These are phyloP conservation scores for Procavia capensis DNA, from an alignment of 2,113 vertebrate genomes.

Conservation along the genomic window DNA sequence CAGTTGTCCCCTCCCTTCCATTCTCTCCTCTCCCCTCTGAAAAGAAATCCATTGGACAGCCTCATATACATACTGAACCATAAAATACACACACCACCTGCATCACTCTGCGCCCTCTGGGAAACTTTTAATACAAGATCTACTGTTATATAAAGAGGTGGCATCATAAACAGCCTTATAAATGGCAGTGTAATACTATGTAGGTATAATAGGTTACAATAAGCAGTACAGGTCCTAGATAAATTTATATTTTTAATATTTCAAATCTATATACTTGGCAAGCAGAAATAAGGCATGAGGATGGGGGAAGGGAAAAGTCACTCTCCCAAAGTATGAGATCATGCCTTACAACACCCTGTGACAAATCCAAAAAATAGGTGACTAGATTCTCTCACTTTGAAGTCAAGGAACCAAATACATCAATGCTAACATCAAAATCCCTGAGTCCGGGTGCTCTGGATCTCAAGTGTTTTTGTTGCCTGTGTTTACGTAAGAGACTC, in stretches of 20 bases:
- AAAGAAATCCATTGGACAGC: too few relatives aligned
- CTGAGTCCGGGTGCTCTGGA: background rate
- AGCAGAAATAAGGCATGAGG: background rate
- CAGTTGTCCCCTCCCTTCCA: too few relatives aligned
- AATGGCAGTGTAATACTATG: background rate
- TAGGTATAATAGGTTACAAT: background rate
- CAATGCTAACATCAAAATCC: slow-evolving; percentile 7
- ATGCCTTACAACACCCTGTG: background rate
- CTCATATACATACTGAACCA: too few relatives aligned
- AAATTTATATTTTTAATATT: background rate
- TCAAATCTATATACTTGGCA: background rate
- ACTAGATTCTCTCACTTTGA: background rate
- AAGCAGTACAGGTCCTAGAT: background rate
- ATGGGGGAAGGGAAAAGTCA: rapidly evolving
- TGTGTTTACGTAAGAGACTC: slow-evolving; percentile 22
- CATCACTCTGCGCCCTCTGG: too few relatives aligned
- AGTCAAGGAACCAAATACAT: background rate
- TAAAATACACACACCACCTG: too few relatives aligned
- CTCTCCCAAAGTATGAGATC: background rate
- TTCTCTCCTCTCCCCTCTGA: too few relatives aligned
- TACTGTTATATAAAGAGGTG: background rate
- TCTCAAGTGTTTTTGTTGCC: slow-evolving; percentile 27
- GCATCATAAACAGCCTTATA: background rate
- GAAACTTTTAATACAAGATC: slow-evolving; percentile 28
- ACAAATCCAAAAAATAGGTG: slow-evolving; percentile 29